Evolutionary conservation across 2,888 invertebrate genomes (phyloP), one percentile per base, ranked within the genome.

Genomic region (Colletes collaris): DNA sequence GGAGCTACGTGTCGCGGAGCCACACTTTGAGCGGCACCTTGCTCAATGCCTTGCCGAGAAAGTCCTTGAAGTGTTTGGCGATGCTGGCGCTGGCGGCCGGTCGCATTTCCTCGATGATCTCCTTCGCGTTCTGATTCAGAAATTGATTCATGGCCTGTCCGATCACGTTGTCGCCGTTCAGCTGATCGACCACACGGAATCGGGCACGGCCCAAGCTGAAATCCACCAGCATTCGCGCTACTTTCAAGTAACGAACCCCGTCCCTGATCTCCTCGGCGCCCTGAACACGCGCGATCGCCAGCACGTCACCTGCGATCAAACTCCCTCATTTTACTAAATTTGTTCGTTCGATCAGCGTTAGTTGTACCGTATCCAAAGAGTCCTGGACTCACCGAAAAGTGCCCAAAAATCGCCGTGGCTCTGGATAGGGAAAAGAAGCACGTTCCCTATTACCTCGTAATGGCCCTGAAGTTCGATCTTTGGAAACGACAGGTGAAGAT

Each of bases 141-240:
- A 97, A 97, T 91, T 96, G 96, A 92, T 97, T 97, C 95, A 97
- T 97, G 0, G 97, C 97, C 91, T 96, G 94, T 95, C 97, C 97
- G 87, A 97, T 95, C 72, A 97, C 94, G 86, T 96, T 96, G 89
- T 96, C 96, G 65, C 96, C 95, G 92, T 97, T 97, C 79, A 97
- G 94, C 7, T 95, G 94, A 87, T 97, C 97, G 81, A 94, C 93
- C 27, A 97, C 95, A 86, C 95, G 95, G 93, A 97, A 97, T 87
- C 96, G 93, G 4, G 96, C 95, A 78, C 95, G 95, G 79, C 95
- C 94, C 79, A 97, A 93, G 87, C 95, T 95, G 93, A 97, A 97
- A 92, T 97, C 96, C 0, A 96, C 94, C 27, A 95, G 91, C 88
- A 97, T 93, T 74, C 95, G 94, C 4, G 95, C 95, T 4, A 96